Evolutionary conservation across 2,113 vertebrate species (phyloP).

Genomic region (Alexandromys fortis): DNA sequence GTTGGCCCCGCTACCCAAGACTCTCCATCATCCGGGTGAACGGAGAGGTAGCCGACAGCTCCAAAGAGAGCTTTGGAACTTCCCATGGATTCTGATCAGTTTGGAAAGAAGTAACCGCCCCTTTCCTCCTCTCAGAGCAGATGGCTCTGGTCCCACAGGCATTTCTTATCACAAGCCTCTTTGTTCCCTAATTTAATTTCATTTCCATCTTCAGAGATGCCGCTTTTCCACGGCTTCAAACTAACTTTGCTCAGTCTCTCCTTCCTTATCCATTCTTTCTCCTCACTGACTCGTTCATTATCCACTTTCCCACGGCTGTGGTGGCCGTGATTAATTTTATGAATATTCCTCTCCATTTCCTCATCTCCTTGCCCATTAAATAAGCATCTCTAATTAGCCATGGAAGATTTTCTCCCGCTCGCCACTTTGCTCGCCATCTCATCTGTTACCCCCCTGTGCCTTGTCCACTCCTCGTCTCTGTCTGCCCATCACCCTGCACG

Average conservation of each 20-base stretch:
- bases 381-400: slow-evolving; percentile 48
- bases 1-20: neutral
- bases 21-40: neutral
- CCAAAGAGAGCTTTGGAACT: neutral
- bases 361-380: slow-evolving; percentile 54
- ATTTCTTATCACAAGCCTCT: neutral
- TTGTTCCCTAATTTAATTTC: neutral
- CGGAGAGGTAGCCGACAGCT: neutral
- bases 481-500: slow-evolving; percentile 4
- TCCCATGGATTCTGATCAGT: slow-evolving; percentile 1
- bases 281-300: slow-evolving; percentile 6
- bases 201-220: neutral
- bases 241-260: neutral
- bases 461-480: neutral
- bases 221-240: neutral
- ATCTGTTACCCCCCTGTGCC: slow-evolving; percentile 1
- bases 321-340: slow-evolving; percentile 57
- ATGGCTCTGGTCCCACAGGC: neutral
- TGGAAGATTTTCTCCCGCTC: slow-evolving; percentile 43
- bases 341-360: slow-evolving; percentile 44
- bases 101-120: neutral
- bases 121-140: neutral
- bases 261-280: slow-evolving; percentile 25
- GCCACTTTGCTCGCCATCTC: neutral
- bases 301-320: slow-evolving; percentile 34